A percentile compares a stretch with the other conserved stretches of the same genome.
Conservation (phyloP, 2,888 invertebrate species). For the Epistrophe grossulariae region DNA sequence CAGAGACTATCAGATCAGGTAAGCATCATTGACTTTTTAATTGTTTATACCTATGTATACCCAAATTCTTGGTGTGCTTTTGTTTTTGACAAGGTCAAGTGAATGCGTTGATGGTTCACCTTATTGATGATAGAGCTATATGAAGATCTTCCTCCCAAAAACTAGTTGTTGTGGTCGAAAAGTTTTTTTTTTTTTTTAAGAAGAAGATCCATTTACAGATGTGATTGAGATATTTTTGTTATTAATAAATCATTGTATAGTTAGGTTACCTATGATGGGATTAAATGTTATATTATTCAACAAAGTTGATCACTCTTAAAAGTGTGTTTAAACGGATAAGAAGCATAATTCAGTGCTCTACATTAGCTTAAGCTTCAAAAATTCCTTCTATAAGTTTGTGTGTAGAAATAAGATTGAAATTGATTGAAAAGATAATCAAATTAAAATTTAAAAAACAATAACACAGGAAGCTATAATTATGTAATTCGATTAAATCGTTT, state of each 20-base stretch:
- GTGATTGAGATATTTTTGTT: not conserved
- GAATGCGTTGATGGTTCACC: not conserved
- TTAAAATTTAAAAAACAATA: not conserved
- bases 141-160: not conserved
- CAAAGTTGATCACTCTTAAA: not conserved
- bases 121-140: not conserved
- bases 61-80: not conserved
- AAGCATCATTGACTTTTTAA: constrained; percentile 12
- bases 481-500: not conserved
- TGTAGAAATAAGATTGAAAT: not conserved
- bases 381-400: not conserved
- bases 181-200: too few relatives aligned
- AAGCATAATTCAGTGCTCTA: not conserved
- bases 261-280: not conserved
- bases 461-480: not conserved
- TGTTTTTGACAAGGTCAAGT: constrained; percentile 12
- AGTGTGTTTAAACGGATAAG: not conserved
- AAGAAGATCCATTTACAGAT: constrained; percentile 1
- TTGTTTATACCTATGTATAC: not conserved
- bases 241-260: not conserved
- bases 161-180: not conserved
- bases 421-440: not conserved
- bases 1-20: not conserved
- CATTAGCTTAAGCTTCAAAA: not conserved
- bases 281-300: not conserved